phyloP scores from a whole-genome alignment of 2,797 vertebrate genomes.

The Eulemur coronatus region DNA sequence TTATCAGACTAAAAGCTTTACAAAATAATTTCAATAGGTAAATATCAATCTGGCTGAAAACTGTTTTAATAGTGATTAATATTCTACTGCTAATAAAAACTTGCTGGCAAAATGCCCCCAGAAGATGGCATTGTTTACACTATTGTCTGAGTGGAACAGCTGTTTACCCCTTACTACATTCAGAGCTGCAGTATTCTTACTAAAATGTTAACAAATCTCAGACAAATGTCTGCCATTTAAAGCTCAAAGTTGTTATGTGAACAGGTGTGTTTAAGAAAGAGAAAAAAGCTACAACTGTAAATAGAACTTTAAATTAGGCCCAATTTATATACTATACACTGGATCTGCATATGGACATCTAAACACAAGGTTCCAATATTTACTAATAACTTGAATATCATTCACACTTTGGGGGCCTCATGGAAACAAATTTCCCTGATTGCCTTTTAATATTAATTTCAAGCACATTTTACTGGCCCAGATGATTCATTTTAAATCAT shows the following conservation, averaged over 20 bases:
- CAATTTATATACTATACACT: not conserved
- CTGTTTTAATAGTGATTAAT: conserved; percentile 79
- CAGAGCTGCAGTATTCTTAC: conserved; percentile 50
- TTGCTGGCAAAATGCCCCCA: conserved; percentile 78
- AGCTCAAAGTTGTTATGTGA: conserved; percentile 61
- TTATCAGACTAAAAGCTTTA: not conserved
- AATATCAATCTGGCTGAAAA: conserved; percentile 50
- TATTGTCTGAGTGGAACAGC: conserved; percentile 78
- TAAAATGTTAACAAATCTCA: conserved; percentile 80
- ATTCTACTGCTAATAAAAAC: conserved; percentile 78
- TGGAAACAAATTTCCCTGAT: not conserved
- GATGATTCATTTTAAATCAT: not conserved
- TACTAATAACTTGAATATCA: conserved; percentile 41
- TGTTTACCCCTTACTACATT: conserved; percentile 63
- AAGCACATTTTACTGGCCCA: not conserved
- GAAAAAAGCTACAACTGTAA: conserved; percentile 28
- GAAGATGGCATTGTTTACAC: conserved; percentile 81
- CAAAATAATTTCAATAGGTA: conserved; percentile 28
- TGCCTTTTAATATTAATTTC: not conserved
- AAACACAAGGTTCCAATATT: not conserved
- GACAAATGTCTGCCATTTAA: conserved; percentile 66
- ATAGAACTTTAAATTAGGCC: conserved; percentile 47
- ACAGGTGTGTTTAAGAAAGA: conserved; percentile 31
- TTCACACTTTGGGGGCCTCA: not conserved
- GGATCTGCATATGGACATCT: not conserved